These are phyloP conservation scores for Drosophila flavopinicola DNA, from an alignment of 2,888 invertebrate genomes.

Conservation along the genomic window DNA sequence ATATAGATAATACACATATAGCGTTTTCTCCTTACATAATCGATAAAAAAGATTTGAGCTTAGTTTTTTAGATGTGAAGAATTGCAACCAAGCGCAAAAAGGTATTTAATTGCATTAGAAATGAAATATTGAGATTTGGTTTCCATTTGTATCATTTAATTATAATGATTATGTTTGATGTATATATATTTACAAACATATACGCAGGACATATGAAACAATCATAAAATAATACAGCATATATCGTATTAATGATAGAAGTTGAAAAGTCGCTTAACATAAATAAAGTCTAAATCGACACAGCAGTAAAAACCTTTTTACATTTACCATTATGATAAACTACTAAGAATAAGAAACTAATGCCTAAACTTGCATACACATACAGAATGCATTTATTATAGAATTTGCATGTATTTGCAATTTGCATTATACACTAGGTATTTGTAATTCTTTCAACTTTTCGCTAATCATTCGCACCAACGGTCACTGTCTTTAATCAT, in stretches of 20 bases:
- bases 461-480: constrained; percentile 41
- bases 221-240: constrained; percentile 63
- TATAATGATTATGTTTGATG: constrained; percentile 43
- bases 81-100: too few relatives aligned
- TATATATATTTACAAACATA: constrained; percentile 65
- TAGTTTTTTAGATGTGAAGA: background rate
- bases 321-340: constrained; percentile 50
- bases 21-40: too few relatives aligned
- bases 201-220: constrained; percentile 47
- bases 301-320: constrained; percentile 55
- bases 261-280: constrained; percentile 23
- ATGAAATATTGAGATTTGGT: constrained; percentile 27
- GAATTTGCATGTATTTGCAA: constrained; percentile 38
- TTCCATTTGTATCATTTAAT: constrained; percentile 49
- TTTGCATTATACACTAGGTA: constrained; percentile 42
- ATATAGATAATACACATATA: too few relatives aligned
- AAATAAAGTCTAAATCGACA: constrained; percentile 17
- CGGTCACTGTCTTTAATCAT: constrained; percentile 51
- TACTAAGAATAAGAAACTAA: constrained; percentile 62
- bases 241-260: constrained; percentile 28
- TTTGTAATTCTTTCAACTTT: constrained; percentile 31
- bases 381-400: constrained; percentile 29
- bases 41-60: background rate
- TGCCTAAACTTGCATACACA: constrained; percentile 45
- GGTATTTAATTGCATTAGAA: background rate